Conservation (phyloP, 2,888 invertebrate genomes). For the Chironomus tentans region DNA sequence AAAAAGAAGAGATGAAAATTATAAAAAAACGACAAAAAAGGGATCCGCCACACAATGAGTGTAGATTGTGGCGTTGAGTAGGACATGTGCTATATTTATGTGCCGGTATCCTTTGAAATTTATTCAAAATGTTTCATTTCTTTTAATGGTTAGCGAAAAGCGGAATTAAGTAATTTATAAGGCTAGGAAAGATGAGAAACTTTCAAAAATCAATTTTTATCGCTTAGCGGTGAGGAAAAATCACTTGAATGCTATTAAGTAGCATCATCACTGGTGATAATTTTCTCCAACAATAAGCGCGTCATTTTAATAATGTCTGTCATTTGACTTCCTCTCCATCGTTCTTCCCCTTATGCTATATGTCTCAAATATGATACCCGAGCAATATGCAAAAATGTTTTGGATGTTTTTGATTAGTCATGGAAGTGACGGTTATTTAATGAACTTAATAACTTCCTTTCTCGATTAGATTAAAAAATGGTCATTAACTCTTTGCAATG, state of each 20-base stretch:
- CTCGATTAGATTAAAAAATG: too few relatives aligned
- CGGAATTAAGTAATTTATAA: too few relatives aligned
- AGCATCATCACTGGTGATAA: not conserved
- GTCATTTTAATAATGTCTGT: conserved; percentile 2
- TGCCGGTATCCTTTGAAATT: not conserved
- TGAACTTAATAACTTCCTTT: too few relatives aligned
- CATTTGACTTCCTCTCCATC: not conserved
- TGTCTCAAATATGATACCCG: not conserved
- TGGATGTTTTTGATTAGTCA: not conserved
- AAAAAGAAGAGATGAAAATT: not conserved
- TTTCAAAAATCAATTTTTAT: not conserved
- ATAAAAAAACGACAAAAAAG: not conserved
- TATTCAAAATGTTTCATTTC: not conserved
- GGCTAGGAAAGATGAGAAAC: not conserved
- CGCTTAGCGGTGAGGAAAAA: not conserved
- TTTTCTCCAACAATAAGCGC: not conserved
- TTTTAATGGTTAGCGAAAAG: not conserved
- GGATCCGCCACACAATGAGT: not conserved
- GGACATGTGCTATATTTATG: not conserved
- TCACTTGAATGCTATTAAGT: not conserved
- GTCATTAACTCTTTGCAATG: too few relatives aligned
- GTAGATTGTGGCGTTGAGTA: not conserved
- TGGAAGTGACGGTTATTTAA: too few relatives aligned
- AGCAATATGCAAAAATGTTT: too few relatives aligned
- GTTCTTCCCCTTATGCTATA: not conserved